These are phyloP conservation scores for Dryobotodes eremita DNA, from an alignment of 2,888 invertebrate genomes.

Conservation along the genomic window DNA sequence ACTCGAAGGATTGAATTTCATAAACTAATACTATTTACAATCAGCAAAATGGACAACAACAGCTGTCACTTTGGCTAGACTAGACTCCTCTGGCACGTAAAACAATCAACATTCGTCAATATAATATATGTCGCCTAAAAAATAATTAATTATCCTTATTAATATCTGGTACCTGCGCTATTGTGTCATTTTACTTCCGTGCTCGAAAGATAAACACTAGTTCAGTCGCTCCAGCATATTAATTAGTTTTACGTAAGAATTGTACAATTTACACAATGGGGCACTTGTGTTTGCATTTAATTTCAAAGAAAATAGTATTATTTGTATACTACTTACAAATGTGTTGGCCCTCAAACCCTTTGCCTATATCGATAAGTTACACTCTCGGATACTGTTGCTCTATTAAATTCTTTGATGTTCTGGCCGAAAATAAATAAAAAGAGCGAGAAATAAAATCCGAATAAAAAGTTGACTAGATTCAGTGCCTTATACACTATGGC, in stretches of 20 bases:
- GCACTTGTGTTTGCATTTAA: neutral
- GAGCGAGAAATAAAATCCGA: neutral
- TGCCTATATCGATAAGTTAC: neutral
- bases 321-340: neutral
- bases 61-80: slow-evolving; percentile 53
- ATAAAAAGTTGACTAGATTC: slow-evolving; percentile 1
- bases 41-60: slow-evolving; percentile 34
- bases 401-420: neutral
- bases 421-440: slow-evolving; percentile 24
- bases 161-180: neutral
- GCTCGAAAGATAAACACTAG: slow-evolving; percentile 15
- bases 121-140: slow-evolving; percentile 11
- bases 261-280: slow-evolving; percentile 2
- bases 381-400: neutral
- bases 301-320: neutral
- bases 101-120: slow-evolving; percentile 29
- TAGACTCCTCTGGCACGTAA: slow-evolving; percentile 33
- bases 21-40: neutral
- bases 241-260: slow-evolving; percentile 26
- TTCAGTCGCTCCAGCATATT: neutral
- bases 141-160: slow-evolving; percentile 18
- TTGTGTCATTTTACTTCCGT: neutral
- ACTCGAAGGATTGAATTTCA: neutral
- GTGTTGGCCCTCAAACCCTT: neutral
- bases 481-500: slow-evolving; percentile 18